These are phyloP conservation scores for Athalia circularis DNA, from an alignment of 2,888 invertebrate species.

Conservation along the genomic window DNA sequence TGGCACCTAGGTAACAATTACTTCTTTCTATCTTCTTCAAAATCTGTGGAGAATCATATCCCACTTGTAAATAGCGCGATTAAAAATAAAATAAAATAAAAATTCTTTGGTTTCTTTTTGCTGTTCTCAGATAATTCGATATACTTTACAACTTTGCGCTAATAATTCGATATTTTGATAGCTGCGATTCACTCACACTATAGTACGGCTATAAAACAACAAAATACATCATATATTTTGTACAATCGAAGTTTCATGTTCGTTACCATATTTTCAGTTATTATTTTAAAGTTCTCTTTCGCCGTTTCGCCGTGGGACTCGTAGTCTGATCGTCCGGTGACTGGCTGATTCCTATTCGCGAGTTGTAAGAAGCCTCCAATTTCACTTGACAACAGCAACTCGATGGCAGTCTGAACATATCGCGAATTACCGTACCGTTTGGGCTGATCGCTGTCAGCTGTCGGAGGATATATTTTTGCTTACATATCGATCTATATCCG, in stretches of 20 bases:
- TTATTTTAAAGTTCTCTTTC: background rate
- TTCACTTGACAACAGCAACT: conserved; percentile 83
- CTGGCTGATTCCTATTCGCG: background rate
- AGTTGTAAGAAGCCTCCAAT: conserved; percentile 41
- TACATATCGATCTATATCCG: conserved; percentile 76
- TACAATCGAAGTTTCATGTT: background rate
- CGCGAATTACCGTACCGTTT: conserved; percentile 73
- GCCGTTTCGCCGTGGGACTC: background rate
- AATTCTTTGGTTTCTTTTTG: conserved; percentile 26
- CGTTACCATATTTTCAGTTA: background rate
- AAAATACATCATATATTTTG: too few species aligned
- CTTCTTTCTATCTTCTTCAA: too few species aligned
- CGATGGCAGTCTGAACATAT: conserved; percentile 81
- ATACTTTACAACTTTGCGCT: background rate
- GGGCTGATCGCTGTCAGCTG: conserved; percentile 76
- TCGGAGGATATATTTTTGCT: conserved; percentile 78
- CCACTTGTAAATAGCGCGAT: background rate
- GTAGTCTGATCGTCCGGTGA: background rate
- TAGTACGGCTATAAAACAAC: background rate
- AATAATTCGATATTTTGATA: background rate
- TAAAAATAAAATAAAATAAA: background rate
- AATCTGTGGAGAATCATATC: too few species aligned
- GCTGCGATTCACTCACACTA: too few species aligned
- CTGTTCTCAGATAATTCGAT: background rate
- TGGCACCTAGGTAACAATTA: too few species aligned